These are phyloP conservation scores for Tachycineta bicolor DNA, from an alignment of 2,113 vertebrate genomes.

Conservation along the genomic window DNA sequence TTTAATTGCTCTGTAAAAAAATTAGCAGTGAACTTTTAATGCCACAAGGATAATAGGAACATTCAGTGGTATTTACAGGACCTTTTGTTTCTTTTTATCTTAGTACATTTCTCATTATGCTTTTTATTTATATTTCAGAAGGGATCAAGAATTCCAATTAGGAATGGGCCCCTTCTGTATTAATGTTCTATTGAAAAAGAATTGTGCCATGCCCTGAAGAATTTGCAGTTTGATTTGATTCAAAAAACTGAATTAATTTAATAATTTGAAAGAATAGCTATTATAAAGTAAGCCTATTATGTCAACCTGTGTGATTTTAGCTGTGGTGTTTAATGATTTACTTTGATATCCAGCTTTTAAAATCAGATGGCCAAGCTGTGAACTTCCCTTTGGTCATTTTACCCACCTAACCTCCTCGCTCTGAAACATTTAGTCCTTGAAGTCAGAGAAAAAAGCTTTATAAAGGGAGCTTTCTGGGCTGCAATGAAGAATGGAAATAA, in stretches of 20 bases:
- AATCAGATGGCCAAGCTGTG: neutral
- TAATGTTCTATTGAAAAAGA: neutral
- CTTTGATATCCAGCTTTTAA: neutral
- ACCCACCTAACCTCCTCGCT: rapidly evolving
- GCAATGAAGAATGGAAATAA: neutral
- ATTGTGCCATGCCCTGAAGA: neutral
- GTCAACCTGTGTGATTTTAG: neutral
- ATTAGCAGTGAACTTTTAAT: neutral
- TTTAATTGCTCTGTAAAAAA: conserved; percentile 18
- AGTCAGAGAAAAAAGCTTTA: neutral
- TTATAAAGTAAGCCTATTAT: neutral
- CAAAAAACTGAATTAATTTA: neutral
- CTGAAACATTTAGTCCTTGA: neutral
- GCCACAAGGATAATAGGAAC: neutral
- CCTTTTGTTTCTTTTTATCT: conserved; percentile 48
- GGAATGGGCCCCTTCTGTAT: neutral
- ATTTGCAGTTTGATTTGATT: neutral
- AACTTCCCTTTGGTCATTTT: neutral
- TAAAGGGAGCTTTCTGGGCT: neutral
- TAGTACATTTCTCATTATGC: neutral
- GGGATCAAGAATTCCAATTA: neutral
- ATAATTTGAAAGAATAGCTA: neutral
- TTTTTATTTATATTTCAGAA: conserved; percentile 13
- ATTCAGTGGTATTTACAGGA: conserved; percentile 30
- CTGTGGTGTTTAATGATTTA: neutral